A percentile compares a stretch with the other conserved stretches of the same genome.
phyloP scores from a whole-genome alignment of 2,888 invertebrate genomes.

The Xestoiulus laeticollis region DNA sequence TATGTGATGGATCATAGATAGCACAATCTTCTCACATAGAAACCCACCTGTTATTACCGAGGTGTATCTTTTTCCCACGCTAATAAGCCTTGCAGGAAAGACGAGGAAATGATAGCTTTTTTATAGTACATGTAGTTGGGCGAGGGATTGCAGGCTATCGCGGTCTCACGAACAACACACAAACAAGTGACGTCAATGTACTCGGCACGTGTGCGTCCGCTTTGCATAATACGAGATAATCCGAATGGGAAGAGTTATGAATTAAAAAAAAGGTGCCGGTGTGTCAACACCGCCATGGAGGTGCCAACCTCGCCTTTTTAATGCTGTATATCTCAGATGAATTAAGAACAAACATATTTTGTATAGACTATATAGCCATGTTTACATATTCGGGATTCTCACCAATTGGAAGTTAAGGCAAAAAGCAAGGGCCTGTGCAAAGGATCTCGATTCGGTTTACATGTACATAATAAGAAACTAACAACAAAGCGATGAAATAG shows the following conservation, averaged over 20 bases:
- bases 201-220: conserved; percentile 14
- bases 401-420: neutral
- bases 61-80: conserved; percentile 37
- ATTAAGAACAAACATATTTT: neutral
- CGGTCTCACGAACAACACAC: conserved; percentile 23
- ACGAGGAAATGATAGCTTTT: conserved; percentile 10
- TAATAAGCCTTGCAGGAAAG: conserved; percentile 37
- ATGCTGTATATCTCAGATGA: neutral
- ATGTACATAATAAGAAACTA: neutral
- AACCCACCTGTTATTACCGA: conserved; percentile 28
- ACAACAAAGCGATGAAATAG: conserved; percentile 9
- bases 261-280: conserved; percentile 15
- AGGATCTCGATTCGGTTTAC: neutral
- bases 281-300: conserved; percentile 12
- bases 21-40: conserved; percentile 21
- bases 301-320: conserved; percentile 25
- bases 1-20: neutral
- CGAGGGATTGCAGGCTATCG: conserved; percentile 15
- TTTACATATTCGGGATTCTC: neutral
- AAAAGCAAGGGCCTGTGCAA: conserved; percentile 6
- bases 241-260: conserved; percentile 19
- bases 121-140: neutral
- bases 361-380: neutral
- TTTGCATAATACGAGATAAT: conserved; percentile 3
- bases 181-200: conserved; percentile 33